Evolutionary conservation across 2,797 vertebrate genomes (phyloP).

Genomic region (Anas bahamensis): DNA sequence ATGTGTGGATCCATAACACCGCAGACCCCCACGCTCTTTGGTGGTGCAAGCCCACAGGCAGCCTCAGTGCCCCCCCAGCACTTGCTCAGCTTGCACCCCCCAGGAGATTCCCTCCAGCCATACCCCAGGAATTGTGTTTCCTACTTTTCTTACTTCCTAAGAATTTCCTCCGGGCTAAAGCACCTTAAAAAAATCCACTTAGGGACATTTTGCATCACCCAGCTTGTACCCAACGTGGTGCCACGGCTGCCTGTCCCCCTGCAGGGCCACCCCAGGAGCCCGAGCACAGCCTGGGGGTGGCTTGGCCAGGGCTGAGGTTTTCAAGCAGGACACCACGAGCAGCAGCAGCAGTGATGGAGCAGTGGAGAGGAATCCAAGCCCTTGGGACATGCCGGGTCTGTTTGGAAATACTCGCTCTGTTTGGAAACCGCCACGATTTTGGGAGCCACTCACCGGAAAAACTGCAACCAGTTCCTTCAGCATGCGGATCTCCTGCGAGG

Average conservation of each 20-base stretch:
- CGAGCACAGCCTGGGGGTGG: not conserved
- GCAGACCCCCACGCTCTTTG: not conserved
- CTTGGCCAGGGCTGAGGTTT: not conserved
- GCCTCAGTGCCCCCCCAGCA: fast-evolving
- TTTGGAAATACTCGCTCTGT: not conserved
- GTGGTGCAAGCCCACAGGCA: not conserved
- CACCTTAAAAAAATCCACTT: not conserved
- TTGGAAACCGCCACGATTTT: fast-evolving
- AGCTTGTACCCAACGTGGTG: not conserved
- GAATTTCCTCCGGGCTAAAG: not conserved
- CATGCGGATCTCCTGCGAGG: slow-evolving; percentile 89
- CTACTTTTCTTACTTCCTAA: not conserved
- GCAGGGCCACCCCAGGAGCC: fast-evolving
- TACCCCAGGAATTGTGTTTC: not conserved
- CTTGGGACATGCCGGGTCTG: not conserved
- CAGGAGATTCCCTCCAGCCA: not conserved
- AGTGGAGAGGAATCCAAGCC: not conserved
- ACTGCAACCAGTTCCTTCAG: slow-evolving; percentile 85
- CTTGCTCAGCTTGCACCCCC: not conserved
- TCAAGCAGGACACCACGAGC: not conserved
- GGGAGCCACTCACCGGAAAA: slow-evolving; percentile 84
- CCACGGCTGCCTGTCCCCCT: not conserved
- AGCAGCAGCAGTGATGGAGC: not conserved
- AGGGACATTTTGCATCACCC: not conserved
- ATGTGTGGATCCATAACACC: fast-evolving